Percentiles rank a stretch among this genome's conserved stretches.
Conservation (phyloP, 2,888 invertebrate genomes). For the Synanthedon tipuliformis region DNA sequence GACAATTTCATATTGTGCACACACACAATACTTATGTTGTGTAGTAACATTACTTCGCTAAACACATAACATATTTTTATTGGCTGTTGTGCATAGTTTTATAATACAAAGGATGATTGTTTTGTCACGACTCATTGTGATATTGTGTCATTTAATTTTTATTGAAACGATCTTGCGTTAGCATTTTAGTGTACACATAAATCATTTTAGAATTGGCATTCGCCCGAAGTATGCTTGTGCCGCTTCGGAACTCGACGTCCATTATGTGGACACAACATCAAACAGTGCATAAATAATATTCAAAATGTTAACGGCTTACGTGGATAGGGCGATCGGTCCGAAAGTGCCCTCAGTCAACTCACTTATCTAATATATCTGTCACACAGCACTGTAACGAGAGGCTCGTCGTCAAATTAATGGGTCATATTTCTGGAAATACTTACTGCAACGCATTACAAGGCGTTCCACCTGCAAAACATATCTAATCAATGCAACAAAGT, state of each 20-base stretch:
- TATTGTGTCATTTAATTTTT: not conserved
- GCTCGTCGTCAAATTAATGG: constrained; percentile 29
- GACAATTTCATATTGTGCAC: too few relatives aligned
- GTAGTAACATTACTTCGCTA: not conserved
- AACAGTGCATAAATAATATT: constrained; percentile 26
- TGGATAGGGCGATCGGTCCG: constrained; percentile 18
- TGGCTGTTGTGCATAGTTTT: not conserved
- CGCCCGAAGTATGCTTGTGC: not conserved
- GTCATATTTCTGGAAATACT: constrained; percentile 20
- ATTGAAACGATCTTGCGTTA: not conserved
- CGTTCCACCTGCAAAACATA: not conserved
- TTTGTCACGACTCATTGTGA: not conserved
- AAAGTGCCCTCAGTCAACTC: constrained; percentile 19
- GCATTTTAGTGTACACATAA: not conserved
- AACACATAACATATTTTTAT: not conserved
- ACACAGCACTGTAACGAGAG: constrained; percentile 31
- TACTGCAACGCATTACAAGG: not conserved
- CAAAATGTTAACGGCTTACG: constrained; percentile 13
- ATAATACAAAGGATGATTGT: not conserved
- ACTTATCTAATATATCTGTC: constrained; percentile 34
- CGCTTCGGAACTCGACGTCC: constrained; percentile 4
- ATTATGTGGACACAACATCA: constrained; percentile 24
- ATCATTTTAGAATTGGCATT: not conserved
- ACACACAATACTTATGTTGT: too few relatives aligned
- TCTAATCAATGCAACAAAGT: not conserved